Base-by-base conservation (phyloP, 1,140 invertebrate genomes). In the Lepidostoma basale region DNA sequence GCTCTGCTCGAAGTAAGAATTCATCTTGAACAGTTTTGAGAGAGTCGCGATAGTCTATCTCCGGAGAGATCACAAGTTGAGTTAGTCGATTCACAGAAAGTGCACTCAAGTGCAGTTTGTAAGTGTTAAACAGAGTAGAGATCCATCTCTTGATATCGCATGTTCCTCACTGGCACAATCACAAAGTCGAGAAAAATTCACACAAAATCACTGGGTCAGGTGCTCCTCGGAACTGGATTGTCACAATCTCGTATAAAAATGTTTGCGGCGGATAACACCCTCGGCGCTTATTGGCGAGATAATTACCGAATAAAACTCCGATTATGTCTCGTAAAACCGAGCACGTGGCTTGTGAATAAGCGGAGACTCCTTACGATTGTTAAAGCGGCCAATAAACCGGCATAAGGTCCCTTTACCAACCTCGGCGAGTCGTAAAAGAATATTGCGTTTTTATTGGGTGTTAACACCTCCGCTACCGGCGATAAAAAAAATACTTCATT, bases 1-100 rank as follows among this genome's bases (percentile, higher is more conserved):
- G 81, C 90, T 90, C 85, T 95, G 94, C 83, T 96, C 94, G 81
- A 96, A 97, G 83, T 96, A 96, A 77, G 93, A 95, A 89, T 96
- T 96, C 94, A 96, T 96, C 84, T 83, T 87, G 80, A 76, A n/a
- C n/a, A n/a, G 69, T 3, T 20, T 54, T 22, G 8, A n/a, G 1
- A n/a, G n/a, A 8, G 16, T 14, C 3, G 16, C 16, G 10, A 14
- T 56, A 30, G 8, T 28, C 52, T n/a, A 28, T 30, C 22, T 28
- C 30, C 52, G 28, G 33, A 6, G n/a, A 14, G 52, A 12, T 40
- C 42, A 25, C 59, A 36, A 8, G 16, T 14, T 3, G 16, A 45
- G 10, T 14, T 56, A 30, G 8, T 28, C 52, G 14, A 28, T 30
- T 33, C 52, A 56, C 52, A 20, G 33, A 6, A 36, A 14, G 52